Evolutionary conservation across 2,888 invertebrate genomes (phyloP).

Genomic region (Trissonchulus sp.): DNA sequence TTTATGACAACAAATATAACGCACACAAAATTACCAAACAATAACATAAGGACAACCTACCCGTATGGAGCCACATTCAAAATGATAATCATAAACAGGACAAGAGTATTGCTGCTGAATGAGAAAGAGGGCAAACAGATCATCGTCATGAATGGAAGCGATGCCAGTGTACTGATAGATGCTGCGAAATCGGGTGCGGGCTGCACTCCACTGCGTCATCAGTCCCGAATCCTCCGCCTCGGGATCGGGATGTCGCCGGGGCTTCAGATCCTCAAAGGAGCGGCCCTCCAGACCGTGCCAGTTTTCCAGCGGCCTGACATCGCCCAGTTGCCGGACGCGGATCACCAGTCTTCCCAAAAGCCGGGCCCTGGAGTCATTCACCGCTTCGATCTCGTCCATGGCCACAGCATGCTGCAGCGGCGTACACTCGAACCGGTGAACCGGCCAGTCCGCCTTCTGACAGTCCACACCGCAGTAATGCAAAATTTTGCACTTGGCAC

Average conservation of each 20-base stretch:
- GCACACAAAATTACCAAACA: no score
- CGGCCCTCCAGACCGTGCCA: neutral
- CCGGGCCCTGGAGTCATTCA: neutral
- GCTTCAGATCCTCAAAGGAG: neutral
- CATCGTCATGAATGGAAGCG: constrained; percentile 18
- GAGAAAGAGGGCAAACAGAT: neutral
- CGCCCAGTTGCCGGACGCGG: neutral
- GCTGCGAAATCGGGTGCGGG: constrained; percentile 19
- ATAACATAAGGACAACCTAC: no score
- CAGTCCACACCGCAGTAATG: constrained; percentile 21
- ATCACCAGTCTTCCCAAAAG: constrained; percentile 8
- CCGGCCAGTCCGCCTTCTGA: constrained; percentile 22
- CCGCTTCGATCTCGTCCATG: neutral
- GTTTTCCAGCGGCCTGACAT: neutral
- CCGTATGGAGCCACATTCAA: constrained; percentile 12
- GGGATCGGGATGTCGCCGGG: constrained; percentile 7
- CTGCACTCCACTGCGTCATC: neutral
- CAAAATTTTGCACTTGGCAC: constrained; percentile 23
- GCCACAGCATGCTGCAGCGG: neutral
- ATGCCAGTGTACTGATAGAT: constrained; percentile 20
- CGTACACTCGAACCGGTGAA: constrained; percentile 18
- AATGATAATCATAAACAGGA: constrained; percentile 18
- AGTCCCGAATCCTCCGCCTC: constrained; percentile 21
- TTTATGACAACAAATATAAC: no score
- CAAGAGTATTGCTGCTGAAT: neutral